Percentiles rank a stretch among this genome's conserved stretches.
Conservation (phyloP, 1,140 invertebrate genomes). For the Temnothorax longispinosus region DNA sequence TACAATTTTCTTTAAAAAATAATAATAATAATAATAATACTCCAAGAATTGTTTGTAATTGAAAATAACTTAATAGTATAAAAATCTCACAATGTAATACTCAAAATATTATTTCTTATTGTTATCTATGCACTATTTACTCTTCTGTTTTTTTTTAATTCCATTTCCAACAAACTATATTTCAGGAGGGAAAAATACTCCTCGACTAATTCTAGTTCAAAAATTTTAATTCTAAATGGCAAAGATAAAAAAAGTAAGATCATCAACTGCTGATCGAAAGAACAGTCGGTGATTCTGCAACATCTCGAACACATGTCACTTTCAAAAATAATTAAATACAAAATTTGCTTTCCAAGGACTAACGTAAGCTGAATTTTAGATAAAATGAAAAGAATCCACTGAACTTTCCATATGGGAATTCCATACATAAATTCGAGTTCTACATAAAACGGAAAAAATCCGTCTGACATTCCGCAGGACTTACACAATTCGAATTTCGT, state of each 20-base stretch:
- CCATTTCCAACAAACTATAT: no score
- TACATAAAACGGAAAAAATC: neutral
- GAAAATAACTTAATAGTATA: neutral
- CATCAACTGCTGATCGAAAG: neutral
- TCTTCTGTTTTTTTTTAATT: no score
- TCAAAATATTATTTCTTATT: neutral
- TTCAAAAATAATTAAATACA: neutral
- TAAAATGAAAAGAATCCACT: neutral
- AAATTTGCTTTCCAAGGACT: neutral
- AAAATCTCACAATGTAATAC: neutral
- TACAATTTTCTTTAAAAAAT: neutral
- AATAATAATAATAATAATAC: neutral
- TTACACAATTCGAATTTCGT: neutral
- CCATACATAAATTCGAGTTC: neutral
- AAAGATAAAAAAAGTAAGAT: neutral
- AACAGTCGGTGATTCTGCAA: neutral
- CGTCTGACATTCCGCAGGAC: neutral
- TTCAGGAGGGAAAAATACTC: no score
- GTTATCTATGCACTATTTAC: neutral
- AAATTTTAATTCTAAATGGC: neutral
- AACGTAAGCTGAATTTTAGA: neutral
- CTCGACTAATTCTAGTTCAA: no score
- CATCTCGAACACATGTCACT: neutral
- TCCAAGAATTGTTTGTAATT: neutral
- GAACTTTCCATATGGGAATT: neutral